These are phyloP conservation scores for Odontophorus gujanensis DNA, from an alignment of 2,113 vertebrate genomes.

Conservation along the genomic window DNA sequence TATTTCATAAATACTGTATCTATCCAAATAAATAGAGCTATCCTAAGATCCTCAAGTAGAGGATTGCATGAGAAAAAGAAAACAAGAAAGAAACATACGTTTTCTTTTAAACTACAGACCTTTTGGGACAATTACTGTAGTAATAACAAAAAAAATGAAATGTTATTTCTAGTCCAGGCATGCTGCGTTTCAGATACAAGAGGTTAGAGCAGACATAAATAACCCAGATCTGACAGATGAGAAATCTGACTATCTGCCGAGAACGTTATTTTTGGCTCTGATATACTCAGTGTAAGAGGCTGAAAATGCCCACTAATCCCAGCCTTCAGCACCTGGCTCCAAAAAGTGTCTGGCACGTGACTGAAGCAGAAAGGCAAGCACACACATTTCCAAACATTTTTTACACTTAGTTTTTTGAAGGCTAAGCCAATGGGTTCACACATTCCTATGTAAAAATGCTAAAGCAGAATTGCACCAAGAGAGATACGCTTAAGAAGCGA, in stretches of 20 bases:
- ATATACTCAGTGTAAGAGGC: background rate
- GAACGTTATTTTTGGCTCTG: constrained; percentile 31
- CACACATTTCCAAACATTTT: background rate
- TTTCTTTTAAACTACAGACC: background rate
- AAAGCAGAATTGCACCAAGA: background rate
- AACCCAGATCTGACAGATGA: constrained; percentile 32
- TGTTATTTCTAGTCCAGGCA: constrained; percentile 3
- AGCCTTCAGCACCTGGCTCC: constrained; percentile 19
- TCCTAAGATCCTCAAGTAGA: background rate
- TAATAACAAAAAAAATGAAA: background rate
- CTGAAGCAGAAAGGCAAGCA: background rate
- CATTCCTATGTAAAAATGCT: background rate
- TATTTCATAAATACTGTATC: background rate
- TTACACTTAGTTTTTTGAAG: background rate
- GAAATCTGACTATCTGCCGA: constrained; percentile 39
- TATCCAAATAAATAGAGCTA: background rate
- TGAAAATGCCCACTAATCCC: constrained; percentile 48
- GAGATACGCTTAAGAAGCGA: background rate
- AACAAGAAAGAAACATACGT: background rate
- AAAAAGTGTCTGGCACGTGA: background rate
- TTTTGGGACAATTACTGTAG: constrained; percentile 4
- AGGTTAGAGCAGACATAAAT: constrained; percentile 30
- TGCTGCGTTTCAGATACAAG: background rate
- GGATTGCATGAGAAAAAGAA: background rate
- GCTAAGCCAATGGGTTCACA: background rate